Conservation (phyloP, 2,888 invertebrate genomes). For the Dryomyza anilis region DNA sequence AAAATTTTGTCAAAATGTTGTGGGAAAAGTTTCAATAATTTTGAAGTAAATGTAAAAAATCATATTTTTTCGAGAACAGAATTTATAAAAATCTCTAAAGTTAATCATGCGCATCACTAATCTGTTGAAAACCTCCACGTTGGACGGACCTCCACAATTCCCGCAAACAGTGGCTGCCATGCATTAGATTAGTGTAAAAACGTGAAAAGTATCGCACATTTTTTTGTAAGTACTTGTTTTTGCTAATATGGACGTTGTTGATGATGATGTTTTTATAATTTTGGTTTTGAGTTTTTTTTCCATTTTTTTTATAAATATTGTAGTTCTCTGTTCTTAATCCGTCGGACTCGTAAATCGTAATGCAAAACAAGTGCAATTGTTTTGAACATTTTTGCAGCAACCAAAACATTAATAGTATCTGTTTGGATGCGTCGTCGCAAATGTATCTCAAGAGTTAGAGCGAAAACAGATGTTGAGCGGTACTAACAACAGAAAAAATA, state of each 20-base stretch:
- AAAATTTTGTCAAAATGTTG: too few species aligned
- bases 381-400: neutral
- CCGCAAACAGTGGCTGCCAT: too few species aligned
- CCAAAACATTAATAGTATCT: neutral
- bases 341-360: neutral
- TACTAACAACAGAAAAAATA: neutral
- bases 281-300: neutral
- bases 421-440: neutral
- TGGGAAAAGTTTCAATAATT: too few species aligned
- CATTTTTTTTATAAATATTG: neutral
- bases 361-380: constrained; percentile 5
- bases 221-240: neutral
- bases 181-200: too few species aligned
- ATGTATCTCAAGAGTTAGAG: neutral
- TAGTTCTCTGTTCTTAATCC: constrained; percentile 3
- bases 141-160: too few species aligned
- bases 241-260: neutral
- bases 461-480: neutral
- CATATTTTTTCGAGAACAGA: too few species aligned
- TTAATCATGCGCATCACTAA: too few species aligned
- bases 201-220: neutral
- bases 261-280: neutral
- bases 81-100: too few species aligned
- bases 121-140: too few species aligned
- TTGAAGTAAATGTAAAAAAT: too few species aligned